phyloP scores from a whole-genome alignment of 1,140 invertebrate species.

The Pteromalus puparum region DNA sequence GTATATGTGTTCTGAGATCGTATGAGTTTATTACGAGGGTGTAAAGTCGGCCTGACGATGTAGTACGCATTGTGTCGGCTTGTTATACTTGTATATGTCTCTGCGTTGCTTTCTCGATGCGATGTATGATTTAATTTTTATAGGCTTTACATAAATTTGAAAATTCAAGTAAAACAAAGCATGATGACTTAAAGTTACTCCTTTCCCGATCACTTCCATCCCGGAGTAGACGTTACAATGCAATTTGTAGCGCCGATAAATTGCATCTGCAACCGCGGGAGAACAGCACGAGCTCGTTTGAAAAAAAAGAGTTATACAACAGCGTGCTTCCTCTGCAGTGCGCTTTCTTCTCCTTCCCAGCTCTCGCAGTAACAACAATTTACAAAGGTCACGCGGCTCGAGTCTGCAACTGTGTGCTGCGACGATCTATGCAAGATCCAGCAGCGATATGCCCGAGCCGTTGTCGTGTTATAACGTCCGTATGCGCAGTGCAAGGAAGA shows the following conservation, averaged over 20 bases:
- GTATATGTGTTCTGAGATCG: background rate
- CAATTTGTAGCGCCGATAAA: background rate
- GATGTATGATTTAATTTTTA: background rate
- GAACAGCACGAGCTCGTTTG: background rate
- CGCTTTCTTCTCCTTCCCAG: background rate
- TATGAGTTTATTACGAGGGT: background rate
- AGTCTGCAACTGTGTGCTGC: background rate
- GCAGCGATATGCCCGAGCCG: background rate
- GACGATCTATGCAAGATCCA: slow-evolving; percentile 36
- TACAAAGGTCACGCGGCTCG: slow-evolving; percentile 10
- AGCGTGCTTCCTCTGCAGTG: background rate
- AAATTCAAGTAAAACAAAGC: too few relatives aligned
- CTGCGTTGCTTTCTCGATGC: too few relatives aligned
- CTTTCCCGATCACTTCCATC: background rate
- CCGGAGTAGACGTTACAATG: background rate
- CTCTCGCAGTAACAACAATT: slow-evolving; percentile 26
- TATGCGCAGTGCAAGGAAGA: slow-evolving; percentile 2
- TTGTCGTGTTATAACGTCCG: slow-evolving; percentile 26
- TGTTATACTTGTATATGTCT: background rate
- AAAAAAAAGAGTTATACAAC: background rate
- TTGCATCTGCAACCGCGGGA: too few relatives aligned
- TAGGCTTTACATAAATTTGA: too few relatives aligned
- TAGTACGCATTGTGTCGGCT: background rate
- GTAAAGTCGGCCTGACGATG: slow-evolving; percentile 8
- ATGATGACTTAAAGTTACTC: too few relatives aligned